Evolutionary conservation across 2,797 vertebrate genomes (phyloP), one percentile per base, ranked within the genome.

Genomic region (Oreortyx pictus): DNA sequence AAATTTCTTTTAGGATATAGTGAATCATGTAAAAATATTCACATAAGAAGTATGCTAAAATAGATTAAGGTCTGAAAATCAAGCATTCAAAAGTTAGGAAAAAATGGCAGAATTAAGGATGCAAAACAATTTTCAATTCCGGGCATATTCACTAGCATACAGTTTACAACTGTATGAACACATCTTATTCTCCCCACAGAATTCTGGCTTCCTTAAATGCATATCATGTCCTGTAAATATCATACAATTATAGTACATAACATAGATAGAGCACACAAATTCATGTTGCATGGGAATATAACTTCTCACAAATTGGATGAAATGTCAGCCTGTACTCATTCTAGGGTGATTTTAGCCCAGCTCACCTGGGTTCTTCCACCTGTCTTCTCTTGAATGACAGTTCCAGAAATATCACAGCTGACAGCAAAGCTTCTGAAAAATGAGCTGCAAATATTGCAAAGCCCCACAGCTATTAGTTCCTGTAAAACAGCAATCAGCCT

Each of bases 341-440:
- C 43, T n/a, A 57, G 37, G 11, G 7, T 52, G 74, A 65, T 47
- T 80, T 49, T 39, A 49, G 37, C 27, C 65, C 35, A 59, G 61
- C 85, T 92, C n/a, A 97, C 97, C 97, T 97, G 97, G 41, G 97
- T 97, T 94, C 93, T 96, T 82, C 97, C 97, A 90, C 97, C 97
- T 39, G 91, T 88, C 86, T 96, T 97, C 80, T 97, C 94, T 74
- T 97, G 97, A 86, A 97, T 96, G 19, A 96, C 80, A 17, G 97
- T 97, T 82, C 95, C 96, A 76, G 96, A 92, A 70, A 97, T 3
- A 60, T 91, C 88, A 61, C 93, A 95, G 52, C 96, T 97, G 62
- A 97, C 95, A 52, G 94, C 94, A n/a, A 68, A 97, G 24, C 91
- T 94, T 89, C 88, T 97, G 95, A 97, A 97, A 90, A 97, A 96